Evolutionary conservation across 2,113 vertebrate species (phyloP), one percentile per base, ranked within the genome.

Genomic region (Lates calcarifer): DNA sequence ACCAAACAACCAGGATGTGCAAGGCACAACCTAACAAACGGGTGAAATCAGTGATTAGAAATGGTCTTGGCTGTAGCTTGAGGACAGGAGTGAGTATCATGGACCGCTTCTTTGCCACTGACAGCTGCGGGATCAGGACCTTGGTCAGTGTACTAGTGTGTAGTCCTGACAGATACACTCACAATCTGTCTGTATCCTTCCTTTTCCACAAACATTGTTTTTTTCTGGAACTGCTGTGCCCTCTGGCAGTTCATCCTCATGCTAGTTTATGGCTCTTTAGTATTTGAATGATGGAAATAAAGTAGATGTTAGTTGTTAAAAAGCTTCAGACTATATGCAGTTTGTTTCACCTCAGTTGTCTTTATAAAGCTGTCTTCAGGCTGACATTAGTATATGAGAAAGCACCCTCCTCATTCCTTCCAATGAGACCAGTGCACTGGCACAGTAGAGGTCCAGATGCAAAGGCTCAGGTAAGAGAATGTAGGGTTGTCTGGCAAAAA

Each of bases 71-170:
- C 41, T 35, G 17, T 24, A 24, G 9, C 33, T 12, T 22, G 49
- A 13, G 35, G 35, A 56, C n/a, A 29, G 17, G 5, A 31, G 6
- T 33, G 8, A 37, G 57, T 12, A 49, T 13, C 43, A 51, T 18
- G 58, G 24, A 58, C 39, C 33, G 37, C 22, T 66, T 37, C 1
- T 2, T 33, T 17, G 20, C 18, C 39, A 17, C 18, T 33, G 20
- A 55, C 51, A 28, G 63, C 51, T 47, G 39, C 39, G 60, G 55
- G 39, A 11, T 68, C 53, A 77, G 41, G 55, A 60, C 55, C 31
- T 8, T 18, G 41, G 31, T n/a, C 55, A 51, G 43, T 5, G 14
- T 65, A 15, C n/a, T n/a, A 24, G 33, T 33, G 5, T 31, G 7
- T 14, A 1, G 12, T 22, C 74, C 29, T 65, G 14, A 76, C 9